Conservation (phyloP, 2,797 vertebrate genomes). For the Cirrhinus molitorella region DNA sequence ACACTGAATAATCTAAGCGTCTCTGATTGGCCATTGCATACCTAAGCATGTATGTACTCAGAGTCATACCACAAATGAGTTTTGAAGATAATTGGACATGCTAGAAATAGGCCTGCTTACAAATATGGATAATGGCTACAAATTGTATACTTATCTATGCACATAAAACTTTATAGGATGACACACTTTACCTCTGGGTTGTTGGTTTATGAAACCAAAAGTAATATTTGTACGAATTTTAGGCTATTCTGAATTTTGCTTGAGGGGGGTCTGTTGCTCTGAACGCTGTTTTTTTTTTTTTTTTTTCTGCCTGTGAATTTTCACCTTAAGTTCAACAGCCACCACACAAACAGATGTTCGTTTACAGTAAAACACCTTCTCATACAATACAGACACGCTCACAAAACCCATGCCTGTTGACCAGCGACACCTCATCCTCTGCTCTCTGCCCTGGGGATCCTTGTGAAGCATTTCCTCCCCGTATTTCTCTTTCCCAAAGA, state of each 20-base stretch:
- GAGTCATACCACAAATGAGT: background rate
- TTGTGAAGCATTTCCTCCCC: slow-evolving; percentile 87
- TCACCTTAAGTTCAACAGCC: background rate
- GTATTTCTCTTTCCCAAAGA: slow-evolving; percentile 53
- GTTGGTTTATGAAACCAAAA: background rate
- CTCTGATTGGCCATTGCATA: background rate
- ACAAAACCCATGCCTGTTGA: slow-evolving; percentile 68
- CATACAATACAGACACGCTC: background rate
- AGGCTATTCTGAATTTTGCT: background rate
- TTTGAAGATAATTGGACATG: background rate
- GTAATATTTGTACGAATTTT: background rate
- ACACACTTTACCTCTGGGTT: background rate
- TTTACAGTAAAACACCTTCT: background rate
- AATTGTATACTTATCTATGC: background rate
- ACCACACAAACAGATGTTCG: background rate
- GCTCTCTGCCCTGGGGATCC: slow-evolving; percentile 90
- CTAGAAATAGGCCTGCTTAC: background rate
- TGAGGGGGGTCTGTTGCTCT: background rate
- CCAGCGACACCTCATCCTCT: slow-evolving; percentile 84
- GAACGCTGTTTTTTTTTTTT: background rate
- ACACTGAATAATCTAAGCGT: background rate
- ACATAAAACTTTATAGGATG: background rate
- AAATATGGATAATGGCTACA: background rate
- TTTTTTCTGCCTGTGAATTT: background rate
- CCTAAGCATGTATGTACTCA: no score